These are phyloP conservation scores for Gyrodactylus salaris DNA, from an alignment of 1,140 invertebrate genomes.

Conservation along the genomic window DNA sequence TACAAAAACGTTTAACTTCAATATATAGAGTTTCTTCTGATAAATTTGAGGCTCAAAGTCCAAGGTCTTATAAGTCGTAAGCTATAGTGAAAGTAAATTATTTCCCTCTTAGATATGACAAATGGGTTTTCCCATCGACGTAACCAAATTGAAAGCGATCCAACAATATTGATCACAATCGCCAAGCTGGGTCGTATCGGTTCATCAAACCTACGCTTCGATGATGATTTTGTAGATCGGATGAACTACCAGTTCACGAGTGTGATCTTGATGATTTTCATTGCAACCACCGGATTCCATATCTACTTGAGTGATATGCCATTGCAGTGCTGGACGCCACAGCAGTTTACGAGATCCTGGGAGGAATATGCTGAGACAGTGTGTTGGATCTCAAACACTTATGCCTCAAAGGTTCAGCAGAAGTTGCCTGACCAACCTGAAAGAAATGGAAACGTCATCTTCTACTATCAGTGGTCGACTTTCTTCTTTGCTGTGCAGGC, in stretches of 20 bases:
- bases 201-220: neutral
- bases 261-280: neutral
- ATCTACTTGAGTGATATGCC: conserved; percentile 5
- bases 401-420: neutral
- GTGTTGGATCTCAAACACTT: conserved; percentile 7
- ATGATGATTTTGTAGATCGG: conserved; percentile 3
- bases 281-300: neutral
- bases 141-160: neutral
- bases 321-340: conserved; percentile 11
- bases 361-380: conserved; percentile 10
- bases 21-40: too few relatives aligned
- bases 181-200: neutral
- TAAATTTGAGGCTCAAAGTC: too few relatives aligned
- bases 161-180: neutral
- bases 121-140: neutral
- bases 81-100: too few relatives aligned
- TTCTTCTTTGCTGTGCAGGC: neutral
- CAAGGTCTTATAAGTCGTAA: too few relatives aligned
- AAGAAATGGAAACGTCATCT: conserved; percentile 10
- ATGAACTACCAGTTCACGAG: neutral
- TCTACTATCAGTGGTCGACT: conserved; percentile 9
- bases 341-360: conserved; percentile 10
- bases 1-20: neutral
- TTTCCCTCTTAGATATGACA: neutral
- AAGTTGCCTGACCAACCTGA: neutral